These are phyloP conservation scores for Campoletis sonorensis DNA, from an alignment of 1,140 invertebrate species.

Conservation along the genomic window DNA sequence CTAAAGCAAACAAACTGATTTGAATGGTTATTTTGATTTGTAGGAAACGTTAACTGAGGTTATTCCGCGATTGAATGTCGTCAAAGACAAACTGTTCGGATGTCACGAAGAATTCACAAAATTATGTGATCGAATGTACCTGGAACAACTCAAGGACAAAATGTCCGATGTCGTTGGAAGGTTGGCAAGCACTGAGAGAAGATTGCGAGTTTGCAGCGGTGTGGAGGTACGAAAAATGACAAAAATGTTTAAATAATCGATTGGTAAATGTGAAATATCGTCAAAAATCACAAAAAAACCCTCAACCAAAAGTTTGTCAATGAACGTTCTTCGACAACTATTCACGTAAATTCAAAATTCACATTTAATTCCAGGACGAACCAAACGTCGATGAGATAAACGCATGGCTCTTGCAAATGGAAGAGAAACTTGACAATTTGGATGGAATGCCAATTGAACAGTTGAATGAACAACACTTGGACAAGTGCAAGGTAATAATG, in stretches of 20 bases:
- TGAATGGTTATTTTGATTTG: slow-evolving; percentile 33
- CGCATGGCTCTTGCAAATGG: slow-evolving; percentile 74
- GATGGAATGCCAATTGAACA: slow-evolving; percentile 67
- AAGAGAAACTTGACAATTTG: slow-evolving; percentile 72
- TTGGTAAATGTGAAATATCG: too few species aligned
- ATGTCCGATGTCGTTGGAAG: slow-evolving; percentile 70
- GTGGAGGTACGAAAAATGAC: slow-evolving; percentile 61
- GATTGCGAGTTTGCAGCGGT: slow-evolving; percentile 66
- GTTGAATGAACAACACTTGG: slow-evolving; percentile 73
- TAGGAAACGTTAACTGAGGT: slow-evolving; percentile 82
- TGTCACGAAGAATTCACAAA: slow-evolving; percentile 81
- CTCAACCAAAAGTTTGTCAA: too few species aligned
- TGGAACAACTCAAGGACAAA: slow-evolving; percentile 81
- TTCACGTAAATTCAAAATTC: background rate
- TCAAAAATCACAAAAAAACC: too few species aligned
- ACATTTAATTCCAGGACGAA: slow-evolving; percentile 62
- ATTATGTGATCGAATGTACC: slow-evolving; percentile 81
- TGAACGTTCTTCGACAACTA: too few species aligned
- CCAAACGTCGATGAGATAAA: slow-evolving; percentile 76
- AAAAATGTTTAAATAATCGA: background rate
- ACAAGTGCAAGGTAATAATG: slow-evolving; percentile 74
- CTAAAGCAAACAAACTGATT: too few species aligned
- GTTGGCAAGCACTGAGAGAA: slow-evolving; percentile 70
- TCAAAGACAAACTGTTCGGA: slow-evolving; percentile 80
- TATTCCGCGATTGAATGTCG: slow-evolving; percentile 80